Evolutionary conservation across 2,797 vertebrate species (phyloP).

Genomic region (Clarias platycephalus): DNA sequence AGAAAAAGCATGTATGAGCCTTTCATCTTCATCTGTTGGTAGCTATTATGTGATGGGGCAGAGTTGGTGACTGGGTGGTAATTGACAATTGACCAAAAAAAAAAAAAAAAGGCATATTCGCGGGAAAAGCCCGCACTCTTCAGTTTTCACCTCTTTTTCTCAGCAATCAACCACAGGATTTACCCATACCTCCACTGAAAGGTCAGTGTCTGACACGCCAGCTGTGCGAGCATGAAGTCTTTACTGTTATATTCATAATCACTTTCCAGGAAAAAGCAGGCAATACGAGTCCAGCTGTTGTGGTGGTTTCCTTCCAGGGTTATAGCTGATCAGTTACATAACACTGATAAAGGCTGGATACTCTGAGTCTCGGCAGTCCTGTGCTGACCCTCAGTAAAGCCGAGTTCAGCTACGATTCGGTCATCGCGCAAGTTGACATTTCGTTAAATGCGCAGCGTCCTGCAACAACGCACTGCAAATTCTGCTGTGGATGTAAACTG

Average conservation of each 20-base stretch:
- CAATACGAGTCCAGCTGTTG: conserved; percentile 23
- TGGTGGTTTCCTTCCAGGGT: conserved; percentile 20
- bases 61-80: neutral
- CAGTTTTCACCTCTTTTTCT: neutral
- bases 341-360: conserved; percentile 45
- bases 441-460: neutral
- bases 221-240: neutral
- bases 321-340: conserved; percentile 45
- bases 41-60: neutral
- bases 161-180: neutral
- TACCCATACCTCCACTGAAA: neutral
- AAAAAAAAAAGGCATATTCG: neutral
- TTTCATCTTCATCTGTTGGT: neutral
- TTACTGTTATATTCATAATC: neutral
- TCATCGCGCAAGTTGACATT: neutral
- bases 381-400: neutral
- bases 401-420: neutral
- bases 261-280: conserved; percentile 22
- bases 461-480: neutral
- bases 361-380: conserved; percentile 28
- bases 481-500: neutral
- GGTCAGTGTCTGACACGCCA: neutral
- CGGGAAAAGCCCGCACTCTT: neutral
- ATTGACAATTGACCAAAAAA: neutral
- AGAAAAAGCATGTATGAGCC: neutral